Base-by-base conservation (phyloP, 2,113 vertebrate genomes). In the Mormyrus lacerda region DNA sequence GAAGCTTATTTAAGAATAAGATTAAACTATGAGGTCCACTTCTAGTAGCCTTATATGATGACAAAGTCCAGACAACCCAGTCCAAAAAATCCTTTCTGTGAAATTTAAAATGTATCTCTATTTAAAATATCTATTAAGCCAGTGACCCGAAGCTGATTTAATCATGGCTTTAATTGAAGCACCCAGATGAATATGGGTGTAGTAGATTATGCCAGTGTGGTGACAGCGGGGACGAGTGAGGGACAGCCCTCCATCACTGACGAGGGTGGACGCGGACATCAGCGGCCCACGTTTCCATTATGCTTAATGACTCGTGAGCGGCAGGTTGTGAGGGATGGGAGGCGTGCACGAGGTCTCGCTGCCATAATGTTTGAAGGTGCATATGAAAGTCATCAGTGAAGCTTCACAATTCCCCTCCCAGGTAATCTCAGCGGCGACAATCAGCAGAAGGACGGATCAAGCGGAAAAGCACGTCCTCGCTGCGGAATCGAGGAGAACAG, bases 351-450 rank as follows among this genome's bases (percentile, higher is more conserved):
- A 47, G 4, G 24, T 42, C 17, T 84, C 9, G 44, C 44, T 84
- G 82, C 39, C 35, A 84, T 84, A 84, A 84, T 47, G 82, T 84
- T 84, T 84, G 82, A 84, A 84, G 39, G 82, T 47, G 39, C 39
- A 15, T 84, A 39, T 45, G 82, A 84, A 84, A 44, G 82, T 84
- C 82, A 84, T 84, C 82, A 84, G 19, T 21, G 44, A 84, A 47
- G 82, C 82, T 47, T 84, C 44, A 47, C 35, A 84, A 84, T 84
- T 84, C 82, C 42, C 82, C 82, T 84, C 44, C 82, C 44, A 84
- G 82, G 82, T 84, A 84, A 47, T 84, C 42, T 84, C 44, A 24
- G 82, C 19, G 82, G 42, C 42, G 73, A 42, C 73, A 79, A 35
- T 42, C 73, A 79, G 73, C 73, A 79, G 73, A 79, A 79, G 73